Base-by-base conservation (phyloP, 2,888 invertebrate genomes). In the Drosophila helvetica region DNA sequence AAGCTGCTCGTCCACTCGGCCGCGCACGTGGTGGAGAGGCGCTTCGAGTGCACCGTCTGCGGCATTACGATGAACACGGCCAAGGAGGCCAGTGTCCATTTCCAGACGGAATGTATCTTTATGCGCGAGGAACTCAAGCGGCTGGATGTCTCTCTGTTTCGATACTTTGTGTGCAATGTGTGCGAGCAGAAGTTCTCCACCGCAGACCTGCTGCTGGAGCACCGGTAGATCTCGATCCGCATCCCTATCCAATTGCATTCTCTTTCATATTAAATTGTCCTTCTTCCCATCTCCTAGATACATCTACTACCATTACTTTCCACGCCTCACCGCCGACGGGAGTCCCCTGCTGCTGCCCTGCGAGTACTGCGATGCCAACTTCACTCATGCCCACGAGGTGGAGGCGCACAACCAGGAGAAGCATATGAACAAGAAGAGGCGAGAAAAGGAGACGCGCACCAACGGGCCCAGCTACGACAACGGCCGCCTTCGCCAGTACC, bases 401-500 rank as follows among this genome's bases (percentile, higher is more conserved):
- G 93, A 93, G 33, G 79, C 92, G 3, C 92, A 94, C n/a, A 93
- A 93, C 78, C 93, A 93, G 48, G 94, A 94, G 69, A 93, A 93
- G 78, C 93, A 94, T 48, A 93, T 93, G 2, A 90, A 92, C 91
- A 91, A 93, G 91, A 89, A 89, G 92, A 88, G 93, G 91, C 76
- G 91, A 79, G 68, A 92, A 90, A 52, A 93, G 92, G 88, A 89
- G 18, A 61, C 69, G 7, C 85, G 87, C 6, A 78, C 75, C 18
- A 69, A 53, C 0, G 67, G 74, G 4, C 72, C 79, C 2, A 79
- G 33, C 33, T 12, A 12, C 12, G 38, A n/a, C 7, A 38, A n/a
- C 38, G 15, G 86, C 0, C 90, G 90, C 51, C 74, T 86, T 27
- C 90, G 92, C 19, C 93, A 93, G 30, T 94, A 93, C 77, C 92